Conservation (phyloP, 2,113 vertebrate species). For the Alethe diademata region DNA sequence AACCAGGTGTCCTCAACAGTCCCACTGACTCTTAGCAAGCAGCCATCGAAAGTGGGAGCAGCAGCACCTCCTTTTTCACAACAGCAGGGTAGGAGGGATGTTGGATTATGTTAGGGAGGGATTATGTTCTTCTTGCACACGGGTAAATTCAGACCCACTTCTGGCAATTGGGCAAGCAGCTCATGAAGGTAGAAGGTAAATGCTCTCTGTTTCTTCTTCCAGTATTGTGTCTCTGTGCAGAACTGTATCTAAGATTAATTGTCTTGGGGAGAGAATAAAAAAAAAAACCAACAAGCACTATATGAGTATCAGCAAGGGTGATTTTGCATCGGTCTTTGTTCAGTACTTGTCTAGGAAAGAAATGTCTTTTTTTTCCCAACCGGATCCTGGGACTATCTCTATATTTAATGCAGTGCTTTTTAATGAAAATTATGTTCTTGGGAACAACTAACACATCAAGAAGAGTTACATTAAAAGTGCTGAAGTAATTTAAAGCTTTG, state of each 20-base stretch:
- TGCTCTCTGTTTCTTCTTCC: not conserved
- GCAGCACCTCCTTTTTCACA: not conserved
- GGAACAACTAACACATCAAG: not conserved
- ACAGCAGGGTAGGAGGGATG: not conserved
- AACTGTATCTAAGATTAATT: not conserved
- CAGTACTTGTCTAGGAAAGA: not conserved
- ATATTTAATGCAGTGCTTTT: not conserved
- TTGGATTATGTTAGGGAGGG: not conserved
- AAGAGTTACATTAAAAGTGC: not conserved
- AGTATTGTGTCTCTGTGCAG: not conserved
- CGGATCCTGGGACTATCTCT: not conserved
- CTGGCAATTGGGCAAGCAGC: fast-evolving
- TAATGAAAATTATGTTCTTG: not conserved
- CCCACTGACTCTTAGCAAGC: not conserved
- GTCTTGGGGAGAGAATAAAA: not conserved
- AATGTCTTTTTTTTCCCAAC: too few species aligned
- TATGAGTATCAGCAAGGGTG: not conserved
- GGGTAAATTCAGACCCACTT: not conserved
- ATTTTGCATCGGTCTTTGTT: not conserved
- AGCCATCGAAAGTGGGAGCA: not conserved
- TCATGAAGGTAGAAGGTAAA: not conserved
- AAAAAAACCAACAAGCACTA: fast-evolving
- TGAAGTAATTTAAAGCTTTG: not conserved
- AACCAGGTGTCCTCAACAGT: not conserved
- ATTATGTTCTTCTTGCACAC: not conserved